Percentiles rank a stretch among this genome's conserved stretches.
Conservation (phyloP, 2,888 invertebrate species). For the Dexiosoma caninum region DNA sequence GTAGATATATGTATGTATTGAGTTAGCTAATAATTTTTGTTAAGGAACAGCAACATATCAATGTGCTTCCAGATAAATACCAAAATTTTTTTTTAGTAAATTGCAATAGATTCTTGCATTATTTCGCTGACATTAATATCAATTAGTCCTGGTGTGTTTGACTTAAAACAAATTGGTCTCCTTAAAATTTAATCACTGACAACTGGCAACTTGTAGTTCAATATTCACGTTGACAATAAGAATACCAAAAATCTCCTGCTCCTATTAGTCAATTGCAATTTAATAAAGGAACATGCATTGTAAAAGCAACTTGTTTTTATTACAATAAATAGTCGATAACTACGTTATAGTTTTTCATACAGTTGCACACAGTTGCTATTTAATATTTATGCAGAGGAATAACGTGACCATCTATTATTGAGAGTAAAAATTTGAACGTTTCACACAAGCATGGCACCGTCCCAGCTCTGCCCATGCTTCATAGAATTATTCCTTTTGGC, state of each 20-base stretch:
- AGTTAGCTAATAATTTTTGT: no score
- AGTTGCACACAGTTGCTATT: background rate
- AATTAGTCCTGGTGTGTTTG: no score
- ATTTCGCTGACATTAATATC: no score
- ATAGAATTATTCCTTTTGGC: no score
- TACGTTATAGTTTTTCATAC: constrained; percentile 14
- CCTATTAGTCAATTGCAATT: constrained; percentile 57
- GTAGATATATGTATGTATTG: no score
- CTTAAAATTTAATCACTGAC: constrained; percentile 34
- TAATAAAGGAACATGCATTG: constrained; percentile 25
- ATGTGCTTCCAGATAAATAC: no score
- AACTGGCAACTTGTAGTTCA: constrained; percentile 8
- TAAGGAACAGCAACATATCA: no score
- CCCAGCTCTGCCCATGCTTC: no score
- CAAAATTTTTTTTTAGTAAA: no score
- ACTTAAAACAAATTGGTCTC: constrained; percentile 12
- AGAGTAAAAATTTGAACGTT: no score
- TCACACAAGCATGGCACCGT: no score
- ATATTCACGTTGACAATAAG: constrained; percentile 28
- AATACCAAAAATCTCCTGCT: constrained; percentile 23
- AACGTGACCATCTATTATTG: constrained; percentile 25
- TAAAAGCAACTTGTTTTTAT: constrained; percentile 14
- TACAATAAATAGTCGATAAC: constrained; percentile 35
- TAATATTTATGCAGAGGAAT: background rate
- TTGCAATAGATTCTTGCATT: no score